Evolutionary conservation across 2,888 invertebrate genomes (phyloP).

Genomic region (Pristionchus entomophagus): DNA sequence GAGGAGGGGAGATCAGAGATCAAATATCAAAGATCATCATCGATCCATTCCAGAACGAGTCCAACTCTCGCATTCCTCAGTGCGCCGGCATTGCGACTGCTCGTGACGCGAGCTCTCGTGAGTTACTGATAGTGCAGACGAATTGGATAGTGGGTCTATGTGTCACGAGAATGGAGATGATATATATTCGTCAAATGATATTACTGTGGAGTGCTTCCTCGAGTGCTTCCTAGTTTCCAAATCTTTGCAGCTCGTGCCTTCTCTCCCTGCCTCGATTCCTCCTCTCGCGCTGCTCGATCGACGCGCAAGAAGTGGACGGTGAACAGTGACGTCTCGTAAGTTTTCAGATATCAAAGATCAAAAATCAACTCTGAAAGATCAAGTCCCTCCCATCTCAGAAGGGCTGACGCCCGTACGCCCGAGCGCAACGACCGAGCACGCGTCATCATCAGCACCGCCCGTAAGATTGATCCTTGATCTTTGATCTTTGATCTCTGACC

Average conservation of each 20-base stretch:
- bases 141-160: not conserved
- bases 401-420: not conserved
- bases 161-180: not conserved
- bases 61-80: not conserved
- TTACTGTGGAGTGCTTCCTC: too few relatives aligned
- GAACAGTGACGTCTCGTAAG: constrained; percentile 22
- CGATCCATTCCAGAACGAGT: not conserved
- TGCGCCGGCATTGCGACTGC: not conserved
- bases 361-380: not conserved
- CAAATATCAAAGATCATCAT: constrained; percentile 1
- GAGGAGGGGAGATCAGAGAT: not conserved
- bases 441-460: not conserved
- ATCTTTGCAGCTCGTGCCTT: not conserved
- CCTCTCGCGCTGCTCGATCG: not conserved
- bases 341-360: constrained; percentile 2
- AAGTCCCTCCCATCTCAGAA: too few relatives aligned
- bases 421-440: constrained; percentile 18
- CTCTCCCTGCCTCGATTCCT: not conserved
- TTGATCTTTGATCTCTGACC: not conserved
- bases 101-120: not conserved
- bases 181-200: too few relatives aligned
- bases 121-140: too few relatives aligned
- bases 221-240: not conserved
- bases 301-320: constrained; percentile 39
- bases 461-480: not conserved